A percentile compares a stretch with the other conserved stretches of the same genome.
Evolutionary conservation across 1,140 invertebrate species (phyloP).

Genomic region (Melanaphis sacchari): DNA sequence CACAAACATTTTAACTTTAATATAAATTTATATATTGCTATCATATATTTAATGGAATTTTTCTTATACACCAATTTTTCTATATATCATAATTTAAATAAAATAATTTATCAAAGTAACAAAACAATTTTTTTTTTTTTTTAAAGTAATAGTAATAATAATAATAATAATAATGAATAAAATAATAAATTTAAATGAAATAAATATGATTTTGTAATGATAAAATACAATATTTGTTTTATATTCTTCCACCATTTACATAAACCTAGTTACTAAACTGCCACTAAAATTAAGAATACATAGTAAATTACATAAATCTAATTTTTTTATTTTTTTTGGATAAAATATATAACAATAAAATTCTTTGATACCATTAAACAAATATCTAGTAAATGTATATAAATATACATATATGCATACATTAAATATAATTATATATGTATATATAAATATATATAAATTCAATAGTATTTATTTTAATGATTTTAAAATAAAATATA

Average conservation of each 20-base stretch:
- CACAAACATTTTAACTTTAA: neutral
- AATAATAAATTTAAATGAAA: slow-evolving; percentile 32
- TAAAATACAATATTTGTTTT: slow-evolving; percentile 44
- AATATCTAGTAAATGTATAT: neutral
- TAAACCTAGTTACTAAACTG: slow-evolving; percentile 49
- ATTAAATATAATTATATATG: neutral
- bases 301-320: slow-evolving; percentile 49
- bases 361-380: slow-evolving; percentile 38
- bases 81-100: slow-evolving; percentile 22
- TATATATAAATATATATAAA: neutral
- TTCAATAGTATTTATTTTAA: neutral
- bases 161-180: slow-evolving; percentile 31
- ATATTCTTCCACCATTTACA: slow-evolving; percentile 58
- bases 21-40: slow-evolving; percentile 21
- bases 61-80: neutral
- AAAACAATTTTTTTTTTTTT: too few relatives aligned
- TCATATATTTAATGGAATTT: neutral
- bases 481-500: slow-evolving; percentile 41
- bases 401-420: neutral
- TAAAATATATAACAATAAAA: slow-evolving; percentile 53
- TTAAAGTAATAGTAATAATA: neutral
- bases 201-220: slow-evolving; percentile 43
- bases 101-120: slow-evolving; percentile 36
- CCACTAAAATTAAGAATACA: slow-evolving; percentile 52
- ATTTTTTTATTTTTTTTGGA: neutral